Conservation (phyloP, 2,888 invertebrate species). For the Epinotia demarniana region DNA sequence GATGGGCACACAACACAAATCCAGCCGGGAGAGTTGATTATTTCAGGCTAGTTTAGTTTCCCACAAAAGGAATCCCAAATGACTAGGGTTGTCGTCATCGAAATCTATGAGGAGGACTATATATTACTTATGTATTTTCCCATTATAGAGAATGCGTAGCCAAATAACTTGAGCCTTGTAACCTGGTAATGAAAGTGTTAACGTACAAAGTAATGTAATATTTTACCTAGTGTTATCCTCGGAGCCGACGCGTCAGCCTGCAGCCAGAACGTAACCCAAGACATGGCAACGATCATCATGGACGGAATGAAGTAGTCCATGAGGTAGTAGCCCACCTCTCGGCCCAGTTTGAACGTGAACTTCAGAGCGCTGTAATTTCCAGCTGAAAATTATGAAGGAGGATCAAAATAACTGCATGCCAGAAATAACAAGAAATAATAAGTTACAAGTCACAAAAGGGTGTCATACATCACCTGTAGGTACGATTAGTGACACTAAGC, state of each 20-base stretch:
- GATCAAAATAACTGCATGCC: neutral
- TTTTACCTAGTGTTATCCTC: constrained; percentile 90
- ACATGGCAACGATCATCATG: constrained; percentile 93
- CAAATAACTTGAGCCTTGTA: neutral
- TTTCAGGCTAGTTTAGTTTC: no score
- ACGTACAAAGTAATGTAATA: neutral
- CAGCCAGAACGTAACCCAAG: constrained; percentile 96
- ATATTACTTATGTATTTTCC: no score
- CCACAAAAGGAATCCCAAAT: no score
- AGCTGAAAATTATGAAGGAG: constrained; percentile 74
- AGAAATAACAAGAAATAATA: no score
- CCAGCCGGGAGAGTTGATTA: neutral
- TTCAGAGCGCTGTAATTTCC: constrained; percentile 93
- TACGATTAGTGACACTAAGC: neutral
- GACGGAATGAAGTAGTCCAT: constrained; percentile 96
- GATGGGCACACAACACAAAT: neutral
- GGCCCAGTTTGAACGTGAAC: constrained; percentile 90
- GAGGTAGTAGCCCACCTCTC: constrained; percentile 94
- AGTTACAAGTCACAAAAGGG: constrained; percentile 1
- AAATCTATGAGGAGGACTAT: no score
- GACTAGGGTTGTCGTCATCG: no score
- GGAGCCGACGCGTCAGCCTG: constrained; percentile 94
- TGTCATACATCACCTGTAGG: neutral
- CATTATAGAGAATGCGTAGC: neutral
- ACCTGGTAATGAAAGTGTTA: neutral